phyloP scores from a whole-genome alignment of 2,113 vertebrate species.

The Pedetes capensis region DNA sequence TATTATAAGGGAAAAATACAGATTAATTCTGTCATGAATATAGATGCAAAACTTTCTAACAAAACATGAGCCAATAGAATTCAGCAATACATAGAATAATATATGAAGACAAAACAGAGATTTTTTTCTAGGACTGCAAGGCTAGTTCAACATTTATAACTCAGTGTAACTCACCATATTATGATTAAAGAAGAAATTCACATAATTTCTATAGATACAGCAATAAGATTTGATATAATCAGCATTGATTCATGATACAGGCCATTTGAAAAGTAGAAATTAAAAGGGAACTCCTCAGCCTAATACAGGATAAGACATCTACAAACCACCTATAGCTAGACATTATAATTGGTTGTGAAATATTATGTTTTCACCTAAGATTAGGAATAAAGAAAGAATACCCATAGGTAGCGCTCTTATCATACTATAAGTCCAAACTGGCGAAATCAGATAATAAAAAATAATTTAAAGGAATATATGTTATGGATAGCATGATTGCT shows the following conservation, averaged over 20 bases:
- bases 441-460: neutral
- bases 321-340: neutral
- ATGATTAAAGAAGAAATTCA: neutral
- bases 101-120: neutral
- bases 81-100: neutral
- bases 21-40: neutral
- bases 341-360: neutral
- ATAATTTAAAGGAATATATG: neutral
- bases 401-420: neutral
- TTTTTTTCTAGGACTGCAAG: neutral
- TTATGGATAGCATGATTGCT: neutral
- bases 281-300: neutral
- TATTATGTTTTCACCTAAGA: neutral
- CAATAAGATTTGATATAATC: neutral
- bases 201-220: neutral
- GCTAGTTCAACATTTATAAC: neutral
- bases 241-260: neutral
- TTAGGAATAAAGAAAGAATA: neutral
- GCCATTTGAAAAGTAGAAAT: neutral
- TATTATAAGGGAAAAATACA: neutral
- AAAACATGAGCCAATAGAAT: neutral
- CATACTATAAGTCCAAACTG: neutral
- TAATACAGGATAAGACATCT: neutral
- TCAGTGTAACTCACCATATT: neutral
- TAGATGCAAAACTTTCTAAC: neutral